A percentile compares a stretch with the other conserved stretches of the same genome.
Conservation (phyloP, 2,113 vertebrate genomes). For the Scomber scombrus region DNA sequence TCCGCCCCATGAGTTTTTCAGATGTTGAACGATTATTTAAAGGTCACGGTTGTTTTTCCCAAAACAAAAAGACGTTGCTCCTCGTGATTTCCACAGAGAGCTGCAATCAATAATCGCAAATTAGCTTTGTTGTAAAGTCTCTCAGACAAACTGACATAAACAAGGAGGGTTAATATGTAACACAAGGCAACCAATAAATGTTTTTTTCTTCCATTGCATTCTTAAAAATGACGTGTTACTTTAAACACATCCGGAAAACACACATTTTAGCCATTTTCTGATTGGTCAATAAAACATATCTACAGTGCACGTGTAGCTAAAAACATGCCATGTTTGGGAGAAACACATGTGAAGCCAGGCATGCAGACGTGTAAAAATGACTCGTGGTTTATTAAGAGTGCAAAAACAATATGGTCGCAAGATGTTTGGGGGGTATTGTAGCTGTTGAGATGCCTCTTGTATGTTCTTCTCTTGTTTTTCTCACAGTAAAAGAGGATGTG, state of each 20-base stretch:
- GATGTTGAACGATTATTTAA: neutral
- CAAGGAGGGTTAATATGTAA: too few relatives aligned
- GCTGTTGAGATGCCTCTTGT: slow-evolving; percentile 25
- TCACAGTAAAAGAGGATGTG: slow-evolving; percentile 57
- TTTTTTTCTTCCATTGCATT: neutral
- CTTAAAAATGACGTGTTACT: neutral
- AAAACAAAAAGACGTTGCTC: too few relatives aligned
- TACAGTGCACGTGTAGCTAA: neutral
- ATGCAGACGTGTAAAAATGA: slow-evolving; percentile 3
- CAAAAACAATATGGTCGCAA: slow-evolving; percentile 54
- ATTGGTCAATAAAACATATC: neutral
- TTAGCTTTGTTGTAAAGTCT: neutral
- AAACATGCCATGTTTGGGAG: neutral
- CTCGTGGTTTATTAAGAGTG: neutral
- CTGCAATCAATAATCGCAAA: neutral
- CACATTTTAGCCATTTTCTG: neutral
- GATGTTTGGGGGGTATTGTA: slow-evolving; percentile 47
- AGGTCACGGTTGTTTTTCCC: too few relatives aligned
- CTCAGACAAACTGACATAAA: neutral
- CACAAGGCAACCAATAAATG: neutral
- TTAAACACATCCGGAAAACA: neutral
- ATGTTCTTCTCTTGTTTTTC: slow-evolving; percentile 58
- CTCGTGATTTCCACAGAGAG: neutral
- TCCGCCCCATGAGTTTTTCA: neutral
- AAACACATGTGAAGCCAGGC: too few relatives aligned